These are phyloP conservation scores for Gorilla gorilla DNA, from an alignment of 2,113 vertebrate genomes.

Conservation along the genomic window DNA sequence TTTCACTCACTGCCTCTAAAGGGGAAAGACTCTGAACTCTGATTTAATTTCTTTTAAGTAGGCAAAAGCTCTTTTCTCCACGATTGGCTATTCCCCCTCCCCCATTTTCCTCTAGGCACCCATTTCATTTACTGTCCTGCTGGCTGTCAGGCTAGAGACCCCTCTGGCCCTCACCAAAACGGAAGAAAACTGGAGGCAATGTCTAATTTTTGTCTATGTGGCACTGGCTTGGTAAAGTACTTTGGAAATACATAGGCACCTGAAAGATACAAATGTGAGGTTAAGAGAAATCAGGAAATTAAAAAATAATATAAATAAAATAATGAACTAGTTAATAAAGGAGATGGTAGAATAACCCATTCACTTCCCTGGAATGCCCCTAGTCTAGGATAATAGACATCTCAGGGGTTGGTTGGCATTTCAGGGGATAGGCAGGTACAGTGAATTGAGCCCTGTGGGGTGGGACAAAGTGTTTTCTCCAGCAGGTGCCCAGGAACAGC, in stretches of 20 bases:
- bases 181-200: background rate
- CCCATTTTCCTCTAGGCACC: background rate
- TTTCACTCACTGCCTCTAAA: background rate
- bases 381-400: background rate
- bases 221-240: background rate
- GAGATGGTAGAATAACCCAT: background rate
- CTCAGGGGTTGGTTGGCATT: background rate
- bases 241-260: background rate
- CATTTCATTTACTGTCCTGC: background rate
- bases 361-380: no score
- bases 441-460: fast-evolving
- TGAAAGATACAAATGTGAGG: background rate
- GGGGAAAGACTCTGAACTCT: background rate
- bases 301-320: background rate
- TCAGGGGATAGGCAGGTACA: background rate
- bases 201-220: background rate
- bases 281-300: background rate
- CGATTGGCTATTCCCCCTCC: background rate
- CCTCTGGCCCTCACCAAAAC: background rate
- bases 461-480: background rate
- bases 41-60: background rate
- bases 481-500: background rate
- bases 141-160: background rate
- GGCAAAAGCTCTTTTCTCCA: background rate
- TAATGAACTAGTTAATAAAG: background rate